Evolutionary conservation across 2,797 vertebrate species (phyloP).

Genomic region (Xenopus petersii): DNA sequence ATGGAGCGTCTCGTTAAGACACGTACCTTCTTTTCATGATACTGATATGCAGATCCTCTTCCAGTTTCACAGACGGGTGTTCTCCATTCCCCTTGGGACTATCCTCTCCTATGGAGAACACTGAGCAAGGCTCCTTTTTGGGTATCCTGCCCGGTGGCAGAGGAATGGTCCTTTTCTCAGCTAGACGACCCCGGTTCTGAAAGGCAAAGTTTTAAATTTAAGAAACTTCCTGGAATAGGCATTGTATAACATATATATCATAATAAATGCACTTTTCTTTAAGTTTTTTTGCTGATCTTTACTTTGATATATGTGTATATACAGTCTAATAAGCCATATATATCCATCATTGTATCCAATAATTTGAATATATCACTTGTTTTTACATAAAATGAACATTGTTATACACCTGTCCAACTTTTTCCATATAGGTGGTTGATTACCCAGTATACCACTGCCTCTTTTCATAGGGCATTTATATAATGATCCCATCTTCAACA

Average conservation of each 20-base stretch:
- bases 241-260: too few species aligned
- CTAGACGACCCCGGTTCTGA: constrained; percentile 94
- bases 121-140: constrained; percentile 86
- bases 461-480: too few species aligned
- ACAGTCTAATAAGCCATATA: background rate
- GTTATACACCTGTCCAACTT: too few species aligned
- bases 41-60: constrained; percentile 85
- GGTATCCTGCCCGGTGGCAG: constrained; percentile 81
- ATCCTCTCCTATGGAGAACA: constrained; percentile 84
- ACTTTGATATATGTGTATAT: too few species aligned
- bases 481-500: too few species aligned
- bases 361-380: too few species aligned
- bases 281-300: too few species aligned
- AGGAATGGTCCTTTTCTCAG: constrained; percentile 92
- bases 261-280: too few species aligned
- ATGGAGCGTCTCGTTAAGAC: background rate
- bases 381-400: too few species aligned
- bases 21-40: constrained; percentile 96
- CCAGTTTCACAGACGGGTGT: constrained; percentile 86
- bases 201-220: constrained; percentile 34
- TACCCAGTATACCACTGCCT: too few species aligned
- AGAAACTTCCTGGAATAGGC: background rate
- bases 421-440: too few species aligned
- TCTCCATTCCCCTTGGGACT: constrained; percentile 81
- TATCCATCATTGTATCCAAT: background rate